phyloP scores from a whole-genome alignment of 2,888 invertebrate species.

The Cephus runcator region DNA sequence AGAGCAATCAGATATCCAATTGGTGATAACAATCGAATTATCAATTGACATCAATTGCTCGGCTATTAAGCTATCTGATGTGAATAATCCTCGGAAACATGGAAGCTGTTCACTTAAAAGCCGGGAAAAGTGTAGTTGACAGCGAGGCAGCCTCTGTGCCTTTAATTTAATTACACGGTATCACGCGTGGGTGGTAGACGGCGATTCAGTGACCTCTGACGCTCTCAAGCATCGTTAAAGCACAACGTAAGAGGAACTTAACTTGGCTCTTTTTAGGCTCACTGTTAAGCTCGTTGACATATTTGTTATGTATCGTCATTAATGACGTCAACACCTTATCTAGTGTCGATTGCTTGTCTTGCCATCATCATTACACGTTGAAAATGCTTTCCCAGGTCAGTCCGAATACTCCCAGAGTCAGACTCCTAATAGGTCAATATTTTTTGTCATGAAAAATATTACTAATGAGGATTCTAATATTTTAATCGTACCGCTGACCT shows the following conservation, averaged over 20 bases:
- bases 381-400: no score
- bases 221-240: conserved; percentile 12
- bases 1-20: not conserved
- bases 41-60: not conserved
- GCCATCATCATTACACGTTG: not conserved
- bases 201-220: conserved; percentile 20
- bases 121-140: not conserved
- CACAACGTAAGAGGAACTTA: not conserved
- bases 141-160: not conserved
- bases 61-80: not conserved
- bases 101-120: not conserved
- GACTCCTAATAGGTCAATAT: no score
- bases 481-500: no score
- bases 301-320: not conserved
- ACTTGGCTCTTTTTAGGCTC: not conserved
- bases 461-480: no score
- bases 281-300: not conserved
- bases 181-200: conserved; percentile 16
- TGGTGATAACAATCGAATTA: not conserved
- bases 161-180: conserved; percentile 20
- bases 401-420: no score
- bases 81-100: not conserved
- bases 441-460: no score
- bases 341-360: not conserved
- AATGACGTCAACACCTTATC: not conserved